These are phyloP conservation scores for Dasypolia templi DNA, from an alignment of 2,888 invertebrate genomes.

Conservation along the genomic window DNA sequence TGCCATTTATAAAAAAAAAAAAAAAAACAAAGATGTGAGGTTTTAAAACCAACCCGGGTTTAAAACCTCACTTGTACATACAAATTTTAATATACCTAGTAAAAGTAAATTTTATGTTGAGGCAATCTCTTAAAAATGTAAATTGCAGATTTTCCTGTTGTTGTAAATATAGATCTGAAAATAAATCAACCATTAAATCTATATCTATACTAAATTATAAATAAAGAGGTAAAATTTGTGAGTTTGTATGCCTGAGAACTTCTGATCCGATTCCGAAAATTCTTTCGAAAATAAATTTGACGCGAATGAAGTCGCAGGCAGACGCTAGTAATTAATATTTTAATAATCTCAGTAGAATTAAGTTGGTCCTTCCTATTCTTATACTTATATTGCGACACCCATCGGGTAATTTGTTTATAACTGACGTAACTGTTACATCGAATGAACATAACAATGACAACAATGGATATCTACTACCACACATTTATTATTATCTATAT, in stretches of 20 bases:
- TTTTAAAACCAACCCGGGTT: too few relatives aligned
- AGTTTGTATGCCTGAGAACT: neutral
- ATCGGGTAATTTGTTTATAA: slow-evolving; percentile 14
- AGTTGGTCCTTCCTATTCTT: neutral
- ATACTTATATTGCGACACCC: neutral
- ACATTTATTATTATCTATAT: neutral
- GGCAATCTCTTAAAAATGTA: too few relatives aligned
- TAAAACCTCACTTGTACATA: neutral
- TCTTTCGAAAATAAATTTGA: neutral
- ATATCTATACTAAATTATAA: too few relatives aligned
- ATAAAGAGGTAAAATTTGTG: neutral
- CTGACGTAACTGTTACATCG: neutral
- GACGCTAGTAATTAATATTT: neutral
- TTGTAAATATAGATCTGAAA: neutral
- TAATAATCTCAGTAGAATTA: neutral
- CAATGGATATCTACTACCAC: neutral
- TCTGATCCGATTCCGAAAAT: neutral
- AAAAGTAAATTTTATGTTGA: neutral
- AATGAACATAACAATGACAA: slow-evolving; percentile 18
- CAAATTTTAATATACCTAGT: neutral
- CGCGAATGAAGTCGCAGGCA: neutral
- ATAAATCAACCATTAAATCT: neutral
- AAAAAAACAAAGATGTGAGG: too few relatives aligned
- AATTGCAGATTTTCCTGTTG: neutral
- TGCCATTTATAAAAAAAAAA: too few relatives aligned